Percentiles rank a stretch among this genome's conserved stretches.
Conservation (phyloP, 2,888 invertebrate species). For the Apotomis betuletana region DNA sequence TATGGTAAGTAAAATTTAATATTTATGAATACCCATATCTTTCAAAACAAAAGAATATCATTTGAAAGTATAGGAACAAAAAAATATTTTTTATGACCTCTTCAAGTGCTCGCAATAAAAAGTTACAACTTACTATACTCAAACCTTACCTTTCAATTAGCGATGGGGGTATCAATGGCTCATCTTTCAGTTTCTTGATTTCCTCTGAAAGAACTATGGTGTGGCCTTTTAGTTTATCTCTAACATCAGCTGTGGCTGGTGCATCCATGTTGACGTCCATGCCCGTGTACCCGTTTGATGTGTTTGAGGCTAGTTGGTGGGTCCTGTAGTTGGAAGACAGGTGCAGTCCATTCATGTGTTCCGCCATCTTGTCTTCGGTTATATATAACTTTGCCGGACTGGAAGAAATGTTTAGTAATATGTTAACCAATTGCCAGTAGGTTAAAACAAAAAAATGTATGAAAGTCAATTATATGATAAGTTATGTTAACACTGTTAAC, state of each 20-base stretch:
- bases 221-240: constrained; percentile 75
- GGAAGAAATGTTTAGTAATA: constrained; percentile 12
- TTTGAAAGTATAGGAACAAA: too few relatives aligned
- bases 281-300: constrained; percentile 65
- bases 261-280: constrained; percentile 70
- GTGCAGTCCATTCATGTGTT: constrained; percentile 89
- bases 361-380: constrained; percentile 93
- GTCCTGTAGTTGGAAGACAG: constrained; percentile 83
- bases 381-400: constrained; percentile 89
- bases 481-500: too few relatives aligned
- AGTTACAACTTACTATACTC: too few relatives aligned
- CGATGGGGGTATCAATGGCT: constrained; percentile 86
- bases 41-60: too few relatives aligned
- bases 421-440: background rate
- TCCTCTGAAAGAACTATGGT: constrained; percentile 88
- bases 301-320: constrained; percentile 55
- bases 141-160: constrained; percentile 80
- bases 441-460: too few relatives aligned
- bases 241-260: constrained; percentile 44
- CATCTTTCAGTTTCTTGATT: constrained; percentile 85
- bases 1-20: too few relatives aligned
- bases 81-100: too few relatives aligned
- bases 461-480: too few relatives aligned
- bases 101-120: background rate
- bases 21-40: too few relatives aligned